These are phyloP conservation scores for Gorsachius magnificus DNA, from an alignment of 2,797 vertebrate species.

Conservation along the genomic window DNA sequence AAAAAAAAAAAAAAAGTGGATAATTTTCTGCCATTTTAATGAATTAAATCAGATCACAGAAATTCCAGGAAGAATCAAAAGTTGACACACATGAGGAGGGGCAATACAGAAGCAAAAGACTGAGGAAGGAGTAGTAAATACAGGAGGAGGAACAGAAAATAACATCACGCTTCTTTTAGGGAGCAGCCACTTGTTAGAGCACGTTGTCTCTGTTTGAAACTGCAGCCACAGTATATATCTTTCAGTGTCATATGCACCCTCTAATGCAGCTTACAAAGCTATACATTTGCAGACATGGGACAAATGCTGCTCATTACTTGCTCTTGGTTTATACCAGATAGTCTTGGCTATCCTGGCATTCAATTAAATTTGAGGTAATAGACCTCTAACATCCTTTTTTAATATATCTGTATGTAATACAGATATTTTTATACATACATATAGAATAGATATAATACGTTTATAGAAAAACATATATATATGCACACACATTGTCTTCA, in stretches of 20 bases:
- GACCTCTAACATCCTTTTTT: background rate
- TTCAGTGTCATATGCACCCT: background rate
- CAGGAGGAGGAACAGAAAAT: background rate
- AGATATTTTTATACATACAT: background rate
- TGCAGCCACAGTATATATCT: background rate
- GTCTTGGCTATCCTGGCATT: background rate
- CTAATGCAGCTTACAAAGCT: background rate
- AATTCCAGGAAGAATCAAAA: background rate
- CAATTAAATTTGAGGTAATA: background rate
- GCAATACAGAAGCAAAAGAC: background rate
- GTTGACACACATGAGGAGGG: background rate
- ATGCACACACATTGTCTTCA: background rate
- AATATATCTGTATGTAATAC: background rate
- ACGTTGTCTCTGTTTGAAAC: background rate
- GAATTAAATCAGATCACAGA: background rate
- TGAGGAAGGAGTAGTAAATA: background rate
- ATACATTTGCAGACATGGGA: background rate
- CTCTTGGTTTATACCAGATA: background rate
- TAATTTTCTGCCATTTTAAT: background rate
- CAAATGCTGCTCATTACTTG: background rate
- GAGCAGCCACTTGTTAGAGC: background rate
- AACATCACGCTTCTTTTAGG: background rate
- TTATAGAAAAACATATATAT: background rate
- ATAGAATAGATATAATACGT: background rate
- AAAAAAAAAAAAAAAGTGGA: no score